These are phyloP conservation scores for Halictus rubicundus DNA, from an alignment of 1,140 invertebrate genomes.

Conservation along the genomic window DNA sequence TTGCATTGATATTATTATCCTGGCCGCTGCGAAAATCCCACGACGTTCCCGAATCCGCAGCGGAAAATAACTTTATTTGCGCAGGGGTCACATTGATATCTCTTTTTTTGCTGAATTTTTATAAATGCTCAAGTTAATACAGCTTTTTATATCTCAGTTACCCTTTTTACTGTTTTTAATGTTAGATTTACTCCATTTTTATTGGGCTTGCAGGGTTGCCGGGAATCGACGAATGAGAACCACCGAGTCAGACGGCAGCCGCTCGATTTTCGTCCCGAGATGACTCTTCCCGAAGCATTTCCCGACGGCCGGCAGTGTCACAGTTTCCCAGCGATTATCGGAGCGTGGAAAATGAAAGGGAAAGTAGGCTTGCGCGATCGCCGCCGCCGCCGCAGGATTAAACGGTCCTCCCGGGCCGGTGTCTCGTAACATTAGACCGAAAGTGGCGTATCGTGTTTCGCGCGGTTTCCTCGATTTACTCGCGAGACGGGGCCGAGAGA, in stretches of 20 bases:
- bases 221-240: too few relatives aligned
- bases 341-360: constrained; percentile 33
- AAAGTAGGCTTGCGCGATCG: constrained; percentile 16
- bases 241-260: neutral
- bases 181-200: too few relatives aligned
- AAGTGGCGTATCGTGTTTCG: constrained; percentile 48
- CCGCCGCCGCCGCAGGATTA: constrained; percentile 35
- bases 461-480: constrained; percentile 49
- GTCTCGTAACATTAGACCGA: constrained; percentile 40
- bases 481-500: constrained; percentile 9
- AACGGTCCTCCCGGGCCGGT: constrained; percentile 32
- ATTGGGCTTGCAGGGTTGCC: too few relatives aligned
- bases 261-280: neutral
- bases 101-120: too few relatives aligned
- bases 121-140: too few relatives aligned
- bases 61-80: neutral
- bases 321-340: constrained; percentile 8
- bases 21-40: constrained; percentile 4
- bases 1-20: constrained; percentile 47
- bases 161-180: too few relatives aligned
- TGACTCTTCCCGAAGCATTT: neutral
- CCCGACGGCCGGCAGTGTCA: neutral
- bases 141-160: too few relatives aligned
- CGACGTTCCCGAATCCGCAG: too few relatives aligned
- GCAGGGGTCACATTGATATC: too few relatives aligned